Evolutionary conservation across 2,797 vertebrate species (phyloP).

Genomic region (Echiichthys vipera): DNA sequence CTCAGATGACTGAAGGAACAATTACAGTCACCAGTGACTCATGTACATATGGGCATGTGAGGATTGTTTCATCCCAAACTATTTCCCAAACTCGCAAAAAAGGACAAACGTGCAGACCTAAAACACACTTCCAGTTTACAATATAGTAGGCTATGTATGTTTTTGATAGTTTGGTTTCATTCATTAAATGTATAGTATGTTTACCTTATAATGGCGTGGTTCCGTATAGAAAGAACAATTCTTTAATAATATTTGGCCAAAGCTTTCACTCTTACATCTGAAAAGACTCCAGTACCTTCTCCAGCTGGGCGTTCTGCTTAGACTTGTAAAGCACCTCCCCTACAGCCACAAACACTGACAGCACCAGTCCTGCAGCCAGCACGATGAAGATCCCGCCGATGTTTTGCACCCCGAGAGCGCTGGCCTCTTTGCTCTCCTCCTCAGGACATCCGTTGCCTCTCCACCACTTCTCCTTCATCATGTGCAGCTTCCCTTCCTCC

Average conservation of each 20-base stretch:
- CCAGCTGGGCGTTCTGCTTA: conserved; percentile 96
- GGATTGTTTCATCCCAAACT: not conserved
- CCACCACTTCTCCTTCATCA: conserved; percentile 91
- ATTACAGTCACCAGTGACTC: not conserved
- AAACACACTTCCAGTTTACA: not conserved
- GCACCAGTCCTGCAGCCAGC: conserved; percentile 94
- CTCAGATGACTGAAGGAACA: not conserved
- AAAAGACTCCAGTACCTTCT: conserved; percentile 86
- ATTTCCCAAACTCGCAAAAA: not conserved
- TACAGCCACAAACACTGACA: conserved; percentile 97
- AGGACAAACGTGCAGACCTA: not conserved
- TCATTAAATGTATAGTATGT: not conserved
- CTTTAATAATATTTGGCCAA: not conserved
- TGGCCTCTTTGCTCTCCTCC: conserved; percentile 98
- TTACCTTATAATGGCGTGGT: not conserved
- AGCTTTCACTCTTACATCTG: not conserved
- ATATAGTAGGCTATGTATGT: not conserved
- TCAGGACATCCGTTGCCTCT: conserved; percentile 96
- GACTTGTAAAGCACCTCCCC: conserved; percentile 99
- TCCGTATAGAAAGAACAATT: not conserved
- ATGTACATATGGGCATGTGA: not conserved
- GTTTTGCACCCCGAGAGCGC: conserved; percentile 97
- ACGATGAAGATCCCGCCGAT: conserved; percentile 99
- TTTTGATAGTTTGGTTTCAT: not conserved
- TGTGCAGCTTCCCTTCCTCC: conserved; percentile 94